Evolutionary conservation across 2,113 vertebrate genomes (phyloP).

Genomic region (Burhinus bistriatus): DNA sequence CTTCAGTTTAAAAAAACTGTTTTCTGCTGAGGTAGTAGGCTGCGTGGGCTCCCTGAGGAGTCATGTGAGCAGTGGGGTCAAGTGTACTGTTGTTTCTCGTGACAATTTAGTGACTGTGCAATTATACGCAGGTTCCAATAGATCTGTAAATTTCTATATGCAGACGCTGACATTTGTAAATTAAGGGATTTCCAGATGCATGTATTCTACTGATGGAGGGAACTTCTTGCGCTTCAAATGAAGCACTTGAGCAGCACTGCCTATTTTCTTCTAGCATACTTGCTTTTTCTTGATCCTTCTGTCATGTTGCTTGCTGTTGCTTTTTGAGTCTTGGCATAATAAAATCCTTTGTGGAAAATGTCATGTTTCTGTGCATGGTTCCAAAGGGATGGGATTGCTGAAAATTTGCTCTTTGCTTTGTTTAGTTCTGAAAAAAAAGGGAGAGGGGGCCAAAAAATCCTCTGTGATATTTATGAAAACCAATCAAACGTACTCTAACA

Average conservation of each 20-base stretch:
- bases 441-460: neutral
- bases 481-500: neutral
- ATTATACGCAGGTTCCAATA: neutral
- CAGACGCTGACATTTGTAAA: neutral
- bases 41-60: neutral
- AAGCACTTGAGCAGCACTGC: neutral
- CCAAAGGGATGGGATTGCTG: neutral
- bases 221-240: neutral
- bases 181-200: neutral
- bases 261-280: neutral
- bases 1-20: neutral
- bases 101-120: neutral
- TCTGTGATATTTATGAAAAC: neutral
- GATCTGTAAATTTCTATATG: neutral
- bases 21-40: neutral
- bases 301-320: neutral
- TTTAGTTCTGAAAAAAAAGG: neutral
- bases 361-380: neutral
- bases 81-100: neutral
- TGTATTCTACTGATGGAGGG: neutral
- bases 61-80: neutral
- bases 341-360: neutral
- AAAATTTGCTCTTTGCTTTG: neutral
- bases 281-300: neutral
- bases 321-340: neutral